phyloP scores from a whole-genome alignment of 2,797 vertebrate genomes.

The Odontamblyopus rebecca region DNA sequence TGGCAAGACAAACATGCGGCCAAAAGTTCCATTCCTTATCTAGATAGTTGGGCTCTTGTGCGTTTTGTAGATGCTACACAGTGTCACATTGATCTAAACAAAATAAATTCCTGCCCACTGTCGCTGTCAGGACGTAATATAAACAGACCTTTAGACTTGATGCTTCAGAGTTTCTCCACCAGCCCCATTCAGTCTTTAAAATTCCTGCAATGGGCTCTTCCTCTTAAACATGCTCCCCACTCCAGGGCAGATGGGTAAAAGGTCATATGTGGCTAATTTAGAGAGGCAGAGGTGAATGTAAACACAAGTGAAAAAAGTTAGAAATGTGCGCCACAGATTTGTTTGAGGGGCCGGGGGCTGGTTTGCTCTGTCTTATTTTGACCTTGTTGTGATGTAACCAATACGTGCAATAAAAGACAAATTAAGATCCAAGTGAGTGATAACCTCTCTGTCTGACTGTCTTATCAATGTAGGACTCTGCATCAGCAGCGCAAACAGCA shows the following conservation, averaged over 20 bases:
- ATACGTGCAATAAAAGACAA: conserved; percentile 58
- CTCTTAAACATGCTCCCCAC: conserved; percentile 41
- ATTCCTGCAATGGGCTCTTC: conserved; percentile 28
- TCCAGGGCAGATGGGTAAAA: conserved; percentile 46
- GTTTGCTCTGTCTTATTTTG: conserved; percentile 59
- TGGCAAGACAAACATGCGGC: conserved; percentile 59
- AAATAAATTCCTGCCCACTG: conserved; percentile 74
- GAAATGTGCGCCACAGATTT: conserved; percentile 30
- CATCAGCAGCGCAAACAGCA: conserved; percentile 18
- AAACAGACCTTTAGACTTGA: conserved; percentile 62
- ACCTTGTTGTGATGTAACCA: conserved; percentile 57
- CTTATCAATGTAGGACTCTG: conserved; percentile 52
- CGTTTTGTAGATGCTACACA: conserved; percentile 60
- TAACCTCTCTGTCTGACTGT: conserved; percentile 36
- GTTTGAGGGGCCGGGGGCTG: conserved; percentile 29
- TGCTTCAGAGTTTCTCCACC: conserved; percentile 50
- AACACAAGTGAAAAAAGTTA: conserved; percentile 46
- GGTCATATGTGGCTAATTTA: conserved; percentile 34
- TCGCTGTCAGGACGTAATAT: conserved; percentile 63
- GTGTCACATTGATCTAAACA: conserved; percentile 73
- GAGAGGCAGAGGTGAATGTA: conserved; percentile 48
- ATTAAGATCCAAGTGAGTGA: conserved; percentile 52
- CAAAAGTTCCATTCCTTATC: conserved; percentile 77
- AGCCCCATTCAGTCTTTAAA: conserved; percentile 25
- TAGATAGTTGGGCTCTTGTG: conserved; percentile 55